Base-by-base conservation (phyloP, 1,140 invertebrate genomes). In the Rhynchophorus ferrugineus region DNA sequence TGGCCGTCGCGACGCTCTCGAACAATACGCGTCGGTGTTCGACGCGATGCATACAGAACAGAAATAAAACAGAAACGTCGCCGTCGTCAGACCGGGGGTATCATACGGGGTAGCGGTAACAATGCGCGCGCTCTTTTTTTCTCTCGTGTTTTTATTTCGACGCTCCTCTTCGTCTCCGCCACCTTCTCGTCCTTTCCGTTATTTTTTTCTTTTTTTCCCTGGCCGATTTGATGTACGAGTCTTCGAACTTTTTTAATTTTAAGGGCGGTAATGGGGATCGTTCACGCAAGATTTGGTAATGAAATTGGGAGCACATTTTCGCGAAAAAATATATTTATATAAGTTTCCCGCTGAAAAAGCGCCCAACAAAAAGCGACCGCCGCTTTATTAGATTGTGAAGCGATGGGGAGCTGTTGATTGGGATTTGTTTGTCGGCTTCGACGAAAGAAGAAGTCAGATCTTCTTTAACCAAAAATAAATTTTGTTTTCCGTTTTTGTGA, bases 201-300 rank as follows among this genome's bases (percentile, higher is more conserved):
- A 36, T n/a, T 52, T 39, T 39, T 39, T 50, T 37, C 20, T 37
- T 45, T 9, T 43, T 43, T 43, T 16, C 6, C 21, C 41, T 7
- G 36, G 36, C 14, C 17, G 7, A 38, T 53, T 20, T 47, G 42
- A 49, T 55, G 39, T 49, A 55, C 22, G 46, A 54, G 43, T 54
- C 49, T 49, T 20, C 53, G 20, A 55, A 55, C 53, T 55, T 55
- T 55, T 55, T 55, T 49, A 55, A 55, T 55, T 55, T 54, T 49
- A 43, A 41, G 33, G 45, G n/a, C 42, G 34, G 37, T 54, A 47
- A 48, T 54, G 52, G 5, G 52, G 22, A 42, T 54, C 43, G 35
- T 49, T 48, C 44, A 47, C 44, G 52, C 44, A 54, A 54, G 37
- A 54, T 54, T 54, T 54, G 37, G 16, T 43, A 54, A 48, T 48